Conservation (phyloP, 2,888 invertebrate genomes). For the Chrysotoxum bicinctum region DNA sequence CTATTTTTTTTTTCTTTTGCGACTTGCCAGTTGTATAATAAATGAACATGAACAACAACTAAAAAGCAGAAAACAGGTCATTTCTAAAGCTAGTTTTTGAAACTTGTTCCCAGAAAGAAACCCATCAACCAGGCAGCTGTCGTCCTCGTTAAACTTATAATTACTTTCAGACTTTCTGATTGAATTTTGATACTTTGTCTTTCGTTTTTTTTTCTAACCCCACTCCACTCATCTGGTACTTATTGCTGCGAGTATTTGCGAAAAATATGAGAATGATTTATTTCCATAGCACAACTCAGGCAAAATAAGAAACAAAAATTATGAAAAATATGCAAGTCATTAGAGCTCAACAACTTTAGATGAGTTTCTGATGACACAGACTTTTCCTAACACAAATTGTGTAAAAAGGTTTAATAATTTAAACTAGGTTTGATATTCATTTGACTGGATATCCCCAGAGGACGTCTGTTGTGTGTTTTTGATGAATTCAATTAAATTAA, state of each 20-base stretch:
- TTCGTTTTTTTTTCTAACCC: too few species aligned
- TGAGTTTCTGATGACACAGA: background rate
- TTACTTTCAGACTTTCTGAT: slow-evolving; percentile 25
- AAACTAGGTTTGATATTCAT: background rate
- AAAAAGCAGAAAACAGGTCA: slow-evolving; percentile 2
- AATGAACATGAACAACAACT: background rate
- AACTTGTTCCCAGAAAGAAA: background rate
- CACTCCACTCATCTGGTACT: background rate
- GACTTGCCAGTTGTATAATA: background rate
- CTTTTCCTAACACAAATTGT: background rate
- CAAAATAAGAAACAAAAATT: background rate
- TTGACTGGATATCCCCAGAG: too few species aligned
- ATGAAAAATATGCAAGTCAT: background rate
- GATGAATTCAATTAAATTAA: too few species aligned
- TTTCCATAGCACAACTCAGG: background rate
- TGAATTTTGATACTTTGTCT: slow-evolving; percentile 19
- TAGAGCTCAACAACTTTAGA: background rate
- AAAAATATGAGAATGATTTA: background rate
- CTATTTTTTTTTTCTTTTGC: background rate
- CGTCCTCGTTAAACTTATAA: slow-evolving; percentile 11
- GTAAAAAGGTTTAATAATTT: background rate
- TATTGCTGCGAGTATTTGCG: background rate
- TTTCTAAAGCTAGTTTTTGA: slow-evolving; percentile 1
- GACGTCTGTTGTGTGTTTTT: too few species aligned
- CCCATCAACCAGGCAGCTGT: background rate